phyloP scores from a whole-genome alignment of 2,113 vertebrate genomes.

The Grallaria varia region DNA sequence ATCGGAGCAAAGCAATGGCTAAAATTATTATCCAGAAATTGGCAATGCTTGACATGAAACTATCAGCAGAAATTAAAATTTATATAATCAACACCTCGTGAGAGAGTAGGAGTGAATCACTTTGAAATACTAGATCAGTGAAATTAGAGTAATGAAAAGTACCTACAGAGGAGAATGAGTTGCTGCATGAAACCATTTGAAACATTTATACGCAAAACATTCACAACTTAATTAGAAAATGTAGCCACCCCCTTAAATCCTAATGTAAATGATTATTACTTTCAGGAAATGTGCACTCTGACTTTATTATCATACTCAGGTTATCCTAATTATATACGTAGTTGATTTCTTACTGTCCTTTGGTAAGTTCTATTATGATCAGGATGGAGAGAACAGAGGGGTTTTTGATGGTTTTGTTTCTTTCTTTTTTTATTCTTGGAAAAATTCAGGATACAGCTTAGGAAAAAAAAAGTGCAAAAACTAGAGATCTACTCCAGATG shows the following conservation, averaged over 20 bases:
- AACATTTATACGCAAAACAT: background rate
- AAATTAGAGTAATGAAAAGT: background rate
- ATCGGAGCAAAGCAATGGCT: background rate
- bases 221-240: background rate
- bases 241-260: background rate
- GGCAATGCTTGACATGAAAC: background rate
- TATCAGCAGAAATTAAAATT: background rate
- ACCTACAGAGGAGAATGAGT: background rate
- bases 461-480: background rate
- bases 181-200: background rate
- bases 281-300: background rate
- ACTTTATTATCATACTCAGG: background rate
- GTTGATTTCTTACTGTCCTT: background rate
- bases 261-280: background rate
- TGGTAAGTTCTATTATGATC: background rate
- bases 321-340: background rate
- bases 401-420: background rate
- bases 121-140: background rate
- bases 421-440: background rate
- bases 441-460: background rate
- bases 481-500: background rate
- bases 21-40: background rate
- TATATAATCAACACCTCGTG: background rate
- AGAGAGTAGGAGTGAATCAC: background rate
- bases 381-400: background rate